Base-by-base conservation (phyloP, 2,888 invertebrate species). In the Diarsia brunnea region DNA sequence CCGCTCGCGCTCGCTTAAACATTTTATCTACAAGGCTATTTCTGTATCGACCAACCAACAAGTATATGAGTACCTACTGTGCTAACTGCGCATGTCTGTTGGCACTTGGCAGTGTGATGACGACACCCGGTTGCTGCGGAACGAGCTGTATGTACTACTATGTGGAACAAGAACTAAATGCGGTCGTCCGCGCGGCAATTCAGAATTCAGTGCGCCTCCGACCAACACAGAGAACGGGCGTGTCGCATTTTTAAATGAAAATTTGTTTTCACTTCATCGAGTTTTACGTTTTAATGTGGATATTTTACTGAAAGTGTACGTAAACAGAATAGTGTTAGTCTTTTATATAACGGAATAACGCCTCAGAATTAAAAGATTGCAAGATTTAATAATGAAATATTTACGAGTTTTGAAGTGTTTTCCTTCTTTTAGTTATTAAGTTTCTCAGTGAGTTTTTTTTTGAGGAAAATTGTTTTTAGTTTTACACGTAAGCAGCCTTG, bases 61-160 rank as follows among this genome's bases (percentile, higher is more conserved):
- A 82, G 51, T 14, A 24, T 49, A 21, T 16, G 43, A n/a, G 69
- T 76, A 71, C 24, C 21, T 51, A 58, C 38, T 21, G n/a, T 43
- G 53, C n/a, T 63, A 64, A 70, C 81, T 82, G 82, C 82, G 82
- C 82, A 82, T 85, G 85, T 72, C 71, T 70, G 82, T 49, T 49
- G 82, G 16, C 51, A 27, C 51, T 43, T 55, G 73, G 49, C 58
- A 24, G 31, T 21, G 8, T 82, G 82, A 81, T 82, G 82, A 81
- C 82, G 82, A 81, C 64, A 85, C 58, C 24, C 74, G 8, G 53
- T 55, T n/a, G 58, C 43, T n/a, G n/a, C 58, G 43, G 16, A 49
- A 45, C 16, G 61, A 65, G 19, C 31, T 45, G 4, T 16, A 27
- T 31, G 31, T 31, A 31, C 31, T 31, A 31, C 24, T 45, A 55